Conservation (phyloP, 2,888 invertebrate genomes). For the Epinotia demarniana region DNA sequence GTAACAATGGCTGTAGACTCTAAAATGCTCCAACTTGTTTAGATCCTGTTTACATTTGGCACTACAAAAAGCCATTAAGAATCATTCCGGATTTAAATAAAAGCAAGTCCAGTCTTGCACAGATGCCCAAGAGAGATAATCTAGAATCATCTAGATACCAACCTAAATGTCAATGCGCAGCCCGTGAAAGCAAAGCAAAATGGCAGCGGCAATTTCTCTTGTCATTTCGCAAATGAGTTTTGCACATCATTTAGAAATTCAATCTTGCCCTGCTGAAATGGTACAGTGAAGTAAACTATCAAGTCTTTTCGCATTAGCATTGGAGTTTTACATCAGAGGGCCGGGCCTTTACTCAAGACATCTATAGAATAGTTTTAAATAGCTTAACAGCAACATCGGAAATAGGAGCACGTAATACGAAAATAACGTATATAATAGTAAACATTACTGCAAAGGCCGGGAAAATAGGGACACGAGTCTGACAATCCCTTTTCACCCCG, state of each 20-base stretch:
- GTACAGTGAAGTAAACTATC: conserved; percentile 48
- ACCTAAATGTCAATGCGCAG: conserved; percentile 65
- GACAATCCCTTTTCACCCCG: too few species aligned
- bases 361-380: neutral
- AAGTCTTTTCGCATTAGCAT: neutral
- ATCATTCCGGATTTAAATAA: conserved; percentile 59
- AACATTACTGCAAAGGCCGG: too few species aligned
- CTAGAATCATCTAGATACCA: conserved; percentile 69
- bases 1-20: neutral
- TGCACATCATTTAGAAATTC: conserved; percentile 80
- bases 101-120: conserved; percentile 57
- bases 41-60: conserved; percentile 15
- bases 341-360: neutral
- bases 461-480: too few species aligned
- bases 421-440: too few species aligned
- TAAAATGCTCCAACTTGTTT: neutral
- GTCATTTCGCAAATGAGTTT: conserved; percentile 79
- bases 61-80: conserved; percentile 28
- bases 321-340: neutral
- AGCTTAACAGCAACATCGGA: neutral
- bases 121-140: conserved; percentile 66
- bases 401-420: neutral
- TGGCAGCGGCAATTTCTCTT: conserved; percentile 69
- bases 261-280: conserved; percentile 71
- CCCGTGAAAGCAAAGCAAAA: conserved; percentile 65